Evolutionary conservation across 2,113 vertebrate species (phyloP).

Genomic region (Bubalus kerabau): DNA sequence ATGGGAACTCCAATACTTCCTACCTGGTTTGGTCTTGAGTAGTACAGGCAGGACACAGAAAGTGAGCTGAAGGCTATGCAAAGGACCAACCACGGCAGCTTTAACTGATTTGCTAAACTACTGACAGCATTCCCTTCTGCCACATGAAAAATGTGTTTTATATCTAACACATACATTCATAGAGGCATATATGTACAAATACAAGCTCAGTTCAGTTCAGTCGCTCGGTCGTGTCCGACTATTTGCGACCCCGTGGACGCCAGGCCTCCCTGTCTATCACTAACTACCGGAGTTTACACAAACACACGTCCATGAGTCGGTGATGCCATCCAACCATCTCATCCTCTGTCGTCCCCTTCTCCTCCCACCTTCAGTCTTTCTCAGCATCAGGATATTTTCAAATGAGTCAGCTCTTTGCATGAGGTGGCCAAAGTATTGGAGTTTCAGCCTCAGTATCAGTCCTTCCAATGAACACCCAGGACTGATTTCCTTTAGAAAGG

Average conservation of each 20-base stretch:
- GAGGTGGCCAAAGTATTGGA: neutral
- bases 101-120: neutral
- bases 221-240: accelerated
- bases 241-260: accelerated
- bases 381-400: neutral
- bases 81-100: neutral
- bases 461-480: neutral
- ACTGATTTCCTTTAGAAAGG: neutral
- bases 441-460: neutral
- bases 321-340: neutral
- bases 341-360: neutral
- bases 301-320: neutral
- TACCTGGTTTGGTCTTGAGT: neutral
- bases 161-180: neutral
- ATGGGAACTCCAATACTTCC: neutral
- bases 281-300: neutral
- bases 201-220: neutral
- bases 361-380: neutral
- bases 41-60: neutral
- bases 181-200: neutral
- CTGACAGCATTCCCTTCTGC: neutral
- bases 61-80: neutral
- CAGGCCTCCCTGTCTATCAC: neutral
- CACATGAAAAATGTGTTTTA: neutral
- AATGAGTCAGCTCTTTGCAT: neutral